phyloP scores from a whole-genome alignment of 2,888 invertebrate genomes.

The Troglohyphantes excavatus region DNA sequence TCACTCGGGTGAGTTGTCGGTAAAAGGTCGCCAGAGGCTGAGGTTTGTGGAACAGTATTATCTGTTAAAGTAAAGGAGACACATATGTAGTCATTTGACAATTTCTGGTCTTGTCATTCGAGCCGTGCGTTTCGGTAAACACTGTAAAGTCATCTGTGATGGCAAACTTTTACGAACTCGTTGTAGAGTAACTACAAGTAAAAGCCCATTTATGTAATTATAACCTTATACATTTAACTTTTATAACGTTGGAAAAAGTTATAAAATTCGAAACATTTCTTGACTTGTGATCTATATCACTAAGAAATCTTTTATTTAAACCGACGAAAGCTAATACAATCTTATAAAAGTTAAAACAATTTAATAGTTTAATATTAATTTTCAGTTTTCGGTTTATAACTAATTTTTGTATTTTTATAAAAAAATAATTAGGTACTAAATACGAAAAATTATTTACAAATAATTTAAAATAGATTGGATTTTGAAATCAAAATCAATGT shows the following conservation, averaged over 20 bases:
- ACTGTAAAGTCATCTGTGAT: neutral
- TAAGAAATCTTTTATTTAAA: too few species aligned
- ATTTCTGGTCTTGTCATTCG: slow-evolving; percentile 42
- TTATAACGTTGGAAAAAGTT: too few species aligned
- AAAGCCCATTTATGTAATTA: neutral
- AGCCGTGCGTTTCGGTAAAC: slow-evolving; percentile 49
- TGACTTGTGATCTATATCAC: too few species aligned
- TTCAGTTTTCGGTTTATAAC: too few species aligned
- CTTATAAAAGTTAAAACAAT: too few species aligned
- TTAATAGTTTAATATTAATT: too few species aligned
- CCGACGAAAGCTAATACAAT: too few species aligned
- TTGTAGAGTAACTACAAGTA: neutral
- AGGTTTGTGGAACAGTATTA: slow-evolving; percentile 40
- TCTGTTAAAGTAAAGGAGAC: slow-evolving; percentile 63
- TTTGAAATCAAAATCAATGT: neutral
- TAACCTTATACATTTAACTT: neutral
- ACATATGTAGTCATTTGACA: slow-evolving; percentile 50
- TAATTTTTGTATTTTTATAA: too few species aligned
- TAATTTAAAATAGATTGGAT: too few species aligned
- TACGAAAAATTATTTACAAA: too few species aligned
- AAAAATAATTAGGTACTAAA: too few species aligned
- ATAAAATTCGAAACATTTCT: too few species aligned
- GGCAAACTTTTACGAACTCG: neutral
- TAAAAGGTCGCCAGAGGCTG: slow-evolving; percentile 41
- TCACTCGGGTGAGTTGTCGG: slow-evolving; percentile 33